Conservation (phyloP, 2,113 vertebrate species). For the Sardina pilchardus region DNA sequence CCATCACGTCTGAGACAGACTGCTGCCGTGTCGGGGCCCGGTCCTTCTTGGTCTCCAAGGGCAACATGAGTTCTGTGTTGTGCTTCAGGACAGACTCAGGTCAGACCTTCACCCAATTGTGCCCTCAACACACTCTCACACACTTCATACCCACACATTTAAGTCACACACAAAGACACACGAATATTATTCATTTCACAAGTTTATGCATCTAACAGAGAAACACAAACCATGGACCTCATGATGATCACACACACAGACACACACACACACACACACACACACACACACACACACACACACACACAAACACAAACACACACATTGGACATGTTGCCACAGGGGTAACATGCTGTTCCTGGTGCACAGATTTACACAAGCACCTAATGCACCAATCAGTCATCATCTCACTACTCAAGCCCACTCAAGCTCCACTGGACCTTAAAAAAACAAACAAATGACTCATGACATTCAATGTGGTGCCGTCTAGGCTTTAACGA, state of each 20-base stretch:
- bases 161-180: not conserved
- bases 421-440: not conserved
- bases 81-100: conserved; percentile 70
- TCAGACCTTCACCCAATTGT: conserved; percentile 52
- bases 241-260: not conserved
- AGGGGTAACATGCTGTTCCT: not conserved
- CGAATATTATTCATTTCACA: not conserved
- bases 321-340: not conserved
- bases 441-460: not conserved
- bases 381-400: not conserved
- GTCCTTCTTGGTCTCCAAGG: conserved; percentile 73
- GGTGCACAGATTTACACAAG: not conserved
- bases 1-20: conserved; percentile 69
- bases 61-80: conserved; percentile 68
- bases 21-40: conserved; percentile 74
- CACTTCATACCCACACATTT: too few relatives aligned
- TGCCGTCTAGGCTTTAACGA: not conserved
- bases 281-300: not conserved
- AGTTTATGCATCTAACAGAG: not conserved
- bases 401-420: not conserved
- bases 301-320: not conserved
- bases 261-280: not conserved
- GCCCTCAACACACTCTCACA: not conserved
- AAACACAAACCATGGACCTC: not conserved
- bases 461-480: not conserved